phyloP scores from a whole-genome alignment of 2,113 vertebrate genomes.

The Sitta europaea region DNA sequence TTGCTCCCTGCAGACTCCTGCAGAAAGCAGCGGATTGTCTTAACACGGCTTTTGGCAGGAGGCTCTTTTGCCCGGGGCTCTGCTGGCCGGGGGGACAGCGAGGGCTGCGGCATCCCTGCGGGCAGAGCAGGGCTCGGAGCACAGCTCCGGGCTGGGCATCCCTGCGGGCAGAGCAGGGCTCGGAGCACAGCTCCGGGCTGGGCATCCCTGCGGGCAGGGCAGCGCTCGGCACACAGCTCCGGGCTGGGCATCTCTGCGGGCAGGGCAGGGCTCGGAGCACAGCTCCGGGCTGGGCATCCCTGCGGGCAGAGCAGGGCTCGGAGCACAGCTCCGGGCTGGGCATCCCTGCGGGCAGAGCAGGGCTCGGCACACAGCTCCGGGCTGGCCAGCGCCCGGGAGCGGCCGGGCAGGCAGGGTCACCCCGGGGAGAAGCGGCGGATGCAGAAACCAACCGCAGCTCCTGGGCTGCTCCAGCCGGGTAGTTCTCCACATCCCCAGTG shows the following conservation, averaged over 20 bases:
- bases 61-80: too few species aligned
- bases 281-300: accelerated
- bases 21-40: background rate
- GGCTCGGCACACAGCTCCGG: background rate
- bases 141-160: accelerated
- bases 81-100: too few species aligned
- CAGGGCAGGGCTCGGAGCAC: background rate
- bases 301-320: background rate
- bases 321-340: background rate
- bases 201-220: accelerated
- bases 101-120: background rate
- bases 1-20: background rate
- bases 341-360: background rate
- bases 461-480: background rate
- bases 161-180: background rate
- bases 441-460: accelerated
- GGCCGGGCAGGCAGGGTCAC: background rate
- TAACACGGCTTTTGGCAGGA: background rate
- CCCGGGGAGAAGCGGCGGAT: background rate
- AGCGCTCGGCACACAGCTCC: background rate
- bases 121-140: background rate
- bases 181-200: accelerated
- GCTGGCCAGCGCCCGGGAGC: accelerated
- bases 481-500: background rate
- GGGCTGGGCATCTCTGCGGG: accelerated